Base-by-base conservation (phyloP, 1,140 invertebrate genomes). In the Probaryconus sp. region DNA sequence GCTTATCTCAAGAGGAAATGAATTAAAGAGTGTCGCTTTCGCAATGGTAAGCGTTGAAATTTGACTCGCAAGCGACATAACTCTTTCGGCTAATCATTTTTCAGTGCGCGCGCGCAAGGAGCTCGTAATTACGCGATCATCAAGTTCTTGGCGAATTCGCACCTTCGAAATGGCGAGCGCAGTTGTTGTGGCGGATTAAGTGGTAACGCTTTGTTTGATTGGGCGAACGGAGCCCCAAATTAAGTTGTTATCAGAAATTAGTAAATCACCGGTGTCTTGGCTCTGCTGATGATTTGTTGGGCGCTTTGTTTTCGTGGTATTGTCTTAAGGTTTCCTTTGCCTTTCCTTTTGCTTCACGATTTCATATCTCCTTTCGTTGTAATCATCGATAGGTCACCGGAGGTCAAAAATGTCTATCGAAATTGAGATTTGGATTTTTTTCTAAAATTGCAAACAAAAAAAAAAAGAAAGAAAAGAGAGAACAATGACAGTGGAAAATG, bases 171-270 rank as follows among this genome's bases (percentile, higher is more conserved):
- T 71, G 45, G 50, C 64, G 33, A 72, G 43, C 64, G 43, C 70
- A 67, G 18, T 76, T 74, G 67, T 83, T 83, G 80, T n/a, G 58
- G 35, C 45, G 69, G 79, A 84, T 81, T 80, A 76, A 84, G 77
- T 78, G 76, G 78, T 85, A 82, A 83, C 76, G 76, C 60, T 81
- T 84, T 83, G 83, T 84, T 84, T 84, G 82, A 84, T 83, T 81
- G 79, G 71, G 24, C n/a, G 45, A 64, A 80, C 77, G 61, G 68
- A 81, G 78, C 80, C 76, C 75, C 65, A 76, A 84, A 85, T 85
- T 85, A 85, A 82, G 83, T 85, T 81, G 82, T 85, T 85, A 84
- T 77, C 76, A 76, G 58, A 75, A 81, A 82, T 85, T 85, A 82
- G 81, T 79, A 83, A 83, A 85, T 84, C 63, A 48, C 76, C 51